These are phyloP conservation scores for Pseudomugil tenellus DNA, from an alignment of 2,797 vertebrate species.

Conservation along the genomic window DNA sequence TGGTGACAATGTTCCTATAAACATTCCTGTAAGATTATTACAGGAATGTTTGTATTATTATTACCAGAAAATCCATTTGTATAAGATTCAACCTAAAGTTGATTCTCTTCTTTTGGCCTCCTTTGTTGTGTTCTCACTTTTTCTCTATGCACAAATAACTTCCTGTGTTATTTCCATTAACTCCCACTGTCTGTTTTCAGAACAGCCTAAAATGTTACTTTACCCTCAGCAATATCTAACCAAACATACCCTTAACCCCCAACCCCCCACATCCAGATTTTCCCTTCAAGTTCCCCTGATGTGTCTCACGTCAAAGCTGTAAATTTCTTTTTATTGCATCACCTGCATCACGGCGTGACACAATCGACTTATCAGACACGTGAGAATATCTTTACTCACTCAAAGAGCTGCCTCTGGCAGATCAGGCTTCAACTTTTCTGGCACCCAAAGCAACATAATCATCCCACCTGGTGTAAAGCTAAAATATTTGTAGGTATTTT, in stretches of 20 bases:
- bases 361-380: not conserved
- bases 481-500: constrained; percentile 1
- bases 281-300: constrained; percentile 3
- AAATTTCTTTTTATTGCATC: not conserved
- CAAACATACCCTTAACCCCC: not conserved
- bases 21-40: not conserved
- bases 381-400: not conserved
- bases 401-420: not conserved
- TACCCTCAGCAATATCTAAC: constrained; percentile 9
- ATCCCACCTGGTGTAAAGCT: not conserved
- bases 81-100: constrained; percentile 10
- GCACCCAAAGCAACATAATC: too few species aligned
- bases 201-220: constrained; percentile 14
- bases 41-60: not conserved
- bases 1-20: constrained; percentile 9
- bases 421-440: not conserved
- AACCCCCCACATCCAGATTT: not conserved
- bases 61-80: too few species aligned
- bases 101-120: constrained; percentile 1
- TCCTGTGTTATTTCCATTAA: constrained; percentile 51
- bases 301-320: not conserved
- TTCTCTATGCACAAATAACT: constrained; percentile 25
- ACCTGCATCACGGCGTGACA: not conserved
- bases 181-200: constrained; percentile 37
- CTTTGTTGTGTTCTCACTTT: constrained; percentile 18